These are phyloP conservation scores for Yponomeuta evonymella DNA, from an alignment of 2,888 invertebrate species.

Conservation along the genomic window DNA sequence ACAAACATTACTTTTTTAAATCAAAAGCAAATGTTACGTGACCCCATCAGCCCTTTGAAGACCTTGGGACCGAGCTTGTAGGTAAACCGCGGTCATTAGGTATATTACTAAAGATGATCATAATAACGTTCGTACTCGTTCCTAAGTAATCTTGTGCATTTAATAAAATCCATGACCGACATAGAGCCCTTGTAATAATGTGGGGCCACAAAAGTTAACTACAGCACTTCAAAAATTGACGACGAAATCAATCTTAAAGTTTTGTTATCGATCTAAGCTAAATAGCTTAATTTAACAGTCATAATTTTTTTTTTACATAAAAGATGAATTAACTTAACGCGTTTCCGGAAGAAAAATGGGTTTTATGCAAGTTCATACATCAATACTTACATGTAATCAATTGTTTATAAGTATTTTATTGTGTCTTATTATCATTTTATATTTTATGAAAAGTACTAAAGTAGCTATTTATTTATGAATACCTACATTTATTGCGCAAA, in stretches of 20 bases:
- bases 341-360: too few species aligned
- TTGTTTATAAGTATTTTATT: too few species aligned
- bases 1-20: neutral
- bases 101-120: neutral
- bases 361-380: too few species aligned
- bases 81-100: neutral
- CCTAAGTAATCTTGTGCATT: conserved; percentile 1
- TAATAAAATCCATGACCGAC: conserved; percentile 6
- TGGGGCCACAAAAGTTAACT: neutral
- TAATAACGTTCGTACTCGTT: neutral
- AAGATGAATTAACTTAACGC: too few species aligned
- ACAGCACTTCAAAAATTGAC: neutral
- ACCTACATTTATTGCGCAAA: too few species aligned
- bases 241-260: neutral
- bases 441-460: too few species aligned
- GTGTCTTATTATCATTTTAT: too few species aligned
- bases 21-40: neutral
- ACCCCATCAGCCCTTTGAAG: neutral
- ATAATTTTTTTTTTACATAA: too few species aligned
- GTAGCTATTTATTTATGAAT: too few species aligned
- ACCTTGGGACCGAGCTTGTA: neutral
- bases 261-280: too few species aligned
- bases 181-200: neutral
- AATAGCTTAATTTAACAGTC: too few species aligned
- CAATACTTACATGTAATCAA: too few species aligned